Percentiles rank a stretch among this genome's conserved stretches.
phyloP scores from a whole-genome alignment of 2,888 invertebrate species.

The Apantesis nais region DNA sequence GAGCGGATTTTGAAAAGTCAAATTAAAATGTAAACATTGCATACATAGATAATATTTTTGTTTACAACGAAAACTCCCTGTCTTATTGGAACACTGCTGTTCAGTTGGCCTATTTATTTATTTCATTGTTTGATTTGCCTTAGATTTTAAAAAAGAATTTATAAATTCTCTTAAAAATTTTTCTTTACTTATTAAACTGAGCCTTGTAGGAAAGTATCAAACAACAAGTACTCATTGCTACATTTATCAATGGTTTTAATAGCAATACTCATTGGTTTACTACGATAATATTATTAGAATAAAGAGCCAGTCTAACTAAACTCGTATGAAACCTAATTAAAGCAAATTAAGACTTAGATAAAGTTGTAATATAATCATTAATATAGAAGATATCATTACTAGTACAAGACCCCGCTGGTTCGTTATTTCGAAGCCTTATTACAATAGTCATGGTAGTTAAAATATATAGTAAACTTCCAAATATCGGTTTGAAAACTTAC shows the following conservation, averaged over 20 bases:
- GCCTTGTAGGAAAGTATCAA: background rate
- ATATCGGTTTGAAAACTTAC: background rate
- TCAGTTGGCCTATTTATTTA: too few relatives aligned
- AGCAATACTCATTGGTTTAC: too few relatives aligned
- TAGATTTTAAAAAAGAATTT: too few relatives aligned
- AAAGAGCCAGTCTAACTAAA: background rate
- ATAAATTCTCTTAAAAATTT: background rate
- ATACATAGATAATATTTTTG: too few relatives aligned
- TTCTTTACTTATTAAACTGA: background rate
- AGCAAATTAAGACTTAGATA: background rate
- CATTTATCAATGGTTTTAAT: background rate
- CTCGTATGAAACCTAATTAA: background rate
- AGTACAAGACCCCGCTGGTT: background rate
- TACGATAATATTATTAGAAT: background rate
- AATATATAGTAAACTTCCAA: background rate
- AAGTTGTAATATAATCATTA: background rate
- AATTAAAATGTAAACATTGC: too few relatives aligned
- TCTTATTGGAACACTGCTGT: too few relatives aligned
- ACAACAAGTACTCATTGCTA: background rate
- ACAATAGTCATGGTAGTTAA: background rate
- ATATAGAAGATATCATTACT: background rate
- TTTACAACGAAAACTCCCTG: too few relatives aligned
- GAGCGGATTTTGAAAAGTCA: too few relatives aligned
- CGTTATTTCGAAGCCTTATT: background rate
- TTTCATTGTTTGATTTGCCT: too few relatives aligned